phyloP scores from a whole-genome alignment of 2,797 vertebrate genomes.

The Brachyrhaphis roseni region DNA sequence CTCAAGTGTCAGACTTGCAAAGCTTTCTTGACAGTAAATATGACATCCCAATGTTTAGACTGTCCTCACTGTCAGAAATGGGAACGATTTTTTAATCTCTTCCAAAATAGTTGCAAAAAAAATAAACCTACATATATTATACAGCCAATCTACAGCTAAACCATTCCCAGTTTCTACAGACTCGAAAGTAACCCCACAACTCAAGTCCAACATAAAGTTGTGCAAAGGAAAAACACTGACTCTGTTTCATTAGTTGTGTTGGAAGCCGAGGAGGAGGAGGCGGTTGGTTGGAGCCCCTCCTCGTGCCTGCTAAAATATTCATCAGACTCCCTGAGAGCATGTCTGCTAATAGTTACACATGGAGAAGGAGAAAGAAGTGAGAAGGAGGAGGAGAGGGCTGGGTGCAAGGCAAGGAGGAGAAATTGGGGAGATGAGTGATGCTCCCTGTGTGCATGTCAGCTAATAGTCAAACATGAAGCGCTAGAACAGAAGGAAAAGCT shows the following conservation, averaged over 20 bases:
- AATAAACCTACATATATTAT: neutral
- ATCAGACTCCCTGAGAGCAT: constrained; percentile 89
- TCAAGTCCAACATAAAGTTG: constrained; percentile 61
- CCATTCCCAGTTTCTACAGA: constrained; percentile 17
- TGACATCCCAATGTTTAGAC: too few relatives aligned
- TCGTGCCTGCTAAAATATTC: constrained; percentile 90
- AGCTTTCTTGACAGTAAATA: too few relatives aligned
- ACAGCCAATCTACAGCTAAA: neutral
- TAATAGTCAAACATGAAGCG: constrained; percentile 87
- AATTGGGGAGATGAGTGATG: constrained; percentile 91
- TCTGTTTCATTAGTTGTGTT: constrained; percentile 86
- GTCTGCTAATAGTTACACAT: constrained; percentile 87
- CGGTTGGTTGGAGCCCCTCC: constrained; percentile 81
- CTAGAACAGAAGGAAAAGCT: constrained; percentile 52
- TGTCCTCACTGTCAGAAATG: too few relatives aligned
- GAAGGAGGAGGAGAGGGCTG: constrained; percentile 78
- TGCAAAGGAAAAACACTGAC: constrained; percentile 74
- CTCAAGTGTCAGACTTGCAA: too few relatives aligned
- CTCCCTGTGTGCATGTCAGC: constrained; percentile 91
- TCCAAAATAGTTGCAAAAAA: neutral
- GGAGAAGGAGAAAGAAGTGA: constrained; percentile 70
- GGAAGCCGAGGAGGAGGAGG: constrained; percentile 80
- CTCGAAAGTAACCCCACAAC: constrained; percentile 23
- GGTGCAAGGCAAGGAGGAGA: constrained; percentile 75
- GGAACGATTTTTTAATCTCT: neutral